Base-by-base conservation (phyloP, 2,797 vertebrate species). In the Streptopelia turtur region DNA sequence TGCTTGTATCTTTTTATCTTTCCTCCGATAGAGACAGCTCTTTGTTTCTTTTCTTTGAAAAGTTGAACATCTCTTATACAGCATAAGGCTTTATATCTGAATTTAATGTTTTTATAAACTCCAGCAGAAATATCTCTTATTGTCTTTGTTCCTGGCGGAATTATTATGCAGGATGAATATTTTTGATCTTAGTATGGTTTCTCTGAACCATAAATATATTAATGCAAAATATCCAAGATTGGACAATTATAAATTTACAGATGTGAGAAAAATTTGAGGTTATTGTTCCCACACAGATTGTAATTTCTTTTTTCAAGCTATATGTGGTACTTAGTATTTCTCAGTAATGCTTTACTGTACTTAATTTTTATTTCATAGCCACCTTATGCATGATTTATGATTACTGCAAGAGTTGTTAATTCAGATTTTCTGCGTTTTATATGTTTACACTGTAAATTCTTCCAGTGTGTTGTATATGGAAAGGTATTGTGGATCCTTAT, bases 1-100 rank as follows among this genome's bases (percentile, higher is more conserved):
- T 95, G 23, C 82, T 95, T 83, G 39, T 87, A 91, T 74, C 57
- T 25, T 92, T 95, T 94, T 95, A 63, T 75, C 49, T 94, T 91
- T 74, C 6, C 60, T 91, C 64, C 70, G 77, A 66, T 25, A 91
- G 31, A 89, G 39, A 70, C 47, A 75, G 65, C 35, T 88, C 45
- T 77, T 87, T 71, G 50, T 47, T 87, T 89, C 37, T 85, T 92
- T 74, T 22, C 39, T 83, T 69, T 57, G 45, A 59, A 75, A 92
- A 85, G 56, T 3, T 84, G 33, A 75, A 35, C 5, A 0, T 82
- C 75, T 83, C 53, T 80, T 72, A 57, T 14, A 35, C 21, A 61
- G 24, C 15, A 24, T 74, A 77, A 82, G 30, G 22, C 33, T 83
- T 90, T 35, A 12, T 75, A 78, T 81, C 41, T 23, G 56, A 90